Percentiles rank a stretch among this genome's conserved stretches.
Conservation (phyloP, 2,888 invertebrate species). For the Agrochola circellaris region DNA sequence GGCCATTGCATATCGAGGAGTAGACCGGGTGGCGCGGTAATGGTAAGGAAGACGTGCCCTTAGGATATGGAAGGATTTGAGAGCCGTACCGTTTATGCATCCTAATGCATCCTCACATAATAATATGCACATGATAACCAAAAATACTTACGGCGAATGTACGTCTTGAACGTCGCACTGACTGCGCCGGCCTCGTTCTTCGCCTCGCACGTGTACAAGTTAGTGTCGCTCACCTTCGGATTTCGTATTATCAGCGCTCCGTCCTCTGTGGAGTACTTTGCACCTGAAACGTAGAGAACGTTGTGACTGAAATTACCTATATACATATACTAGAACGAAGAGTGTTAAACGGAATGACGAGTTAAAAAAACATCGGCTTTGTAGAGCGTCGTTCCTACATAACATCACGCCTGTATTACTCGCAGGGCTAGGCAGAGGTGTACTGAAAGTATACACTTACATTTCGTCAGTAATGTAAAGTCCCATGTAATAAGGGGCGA, state of each 20-base stretch:
- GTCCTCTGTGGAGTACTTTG: conserved; percentile 39
- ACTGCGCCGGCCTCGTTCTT: conserved; percentile 36
- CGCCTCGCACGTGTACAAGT: conserved; percentile 49
- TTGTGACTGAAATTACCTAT: background rate
- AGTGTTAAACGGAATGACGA: background rate
- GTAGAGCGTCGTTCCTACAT: background rate
- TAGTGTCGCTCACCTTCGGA: conserved; percentile 42
- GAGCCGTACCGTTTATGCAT: too few relatives aligned
- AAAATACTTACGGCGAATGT: conserved; percentile 43
- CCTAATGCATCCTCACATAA: too few relatives aligned
- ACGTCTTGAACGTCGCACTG: conserved; percentile 24
- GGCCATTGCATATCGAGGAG: too few relatives aligned
- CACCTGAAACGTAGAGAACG: conserved; percentile 28
- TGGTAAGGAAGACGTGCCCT: too few relatives aligned
- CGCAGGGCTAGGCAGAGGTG: background rate
- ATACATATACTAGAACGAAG: background rate
- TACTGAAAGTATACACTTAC: background rate
- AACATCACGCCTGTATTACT: background rate
- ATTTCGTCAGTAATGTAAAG: too few relatives aligned
- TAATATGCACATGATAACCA: too few relatives aligned
- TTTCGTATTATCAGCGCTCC: conserved; percentile 42
- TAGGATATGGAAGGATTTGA: too few relatives aligned
- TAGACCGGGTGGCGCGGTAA: too few relatives aligned
- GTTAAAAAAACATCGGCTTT: background rate
- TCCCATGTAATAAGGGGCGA: too few relatives aligned